Percentiles rank a stretch among this genome's conserved stretches.
phyloP scores from a whole-genome alignment of 37 sponge, comb jelly and placozoan species.

The Oscarella lobularis region DNA sequence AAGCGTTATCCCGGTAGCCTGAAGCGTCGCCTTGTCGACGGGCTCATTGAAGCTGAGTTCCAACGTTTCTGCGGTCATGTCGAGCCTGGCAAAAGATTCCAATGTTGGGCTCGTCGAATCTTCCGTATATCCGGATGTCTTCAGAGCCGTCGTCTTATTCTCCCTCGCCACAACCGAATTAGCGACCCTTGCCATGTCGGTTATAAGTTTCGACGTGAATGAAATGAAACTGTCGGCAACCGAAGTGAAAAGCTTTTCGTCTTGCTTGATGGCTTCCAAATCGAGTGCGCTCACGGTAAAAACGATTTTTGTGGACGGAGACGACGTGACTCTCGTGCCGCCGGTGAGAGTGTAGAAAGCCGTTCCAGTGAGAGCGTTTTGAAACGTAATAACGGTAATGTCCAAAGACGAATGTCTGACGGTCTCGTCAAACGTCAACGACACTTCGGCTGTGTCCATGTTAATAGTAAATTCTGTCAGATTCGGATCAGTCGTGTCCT shows the following conservation, averaged over 20 bases:
- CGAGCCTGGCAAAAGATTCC: background rate
- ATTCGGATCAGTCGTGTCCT: conserved; percentile 34
- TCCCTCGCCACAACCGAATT: background rate
- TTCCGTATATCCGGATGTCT: background rate
- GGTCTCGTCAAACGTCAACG: conserved; percentile 73
- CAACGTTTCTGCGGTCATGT: conserved; percentile 4
- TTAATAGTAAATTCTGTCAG: conserved; percentile 19
- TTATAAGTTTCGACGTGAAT: conserved; percentile 48
- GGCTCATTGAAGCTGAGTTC: background rate
- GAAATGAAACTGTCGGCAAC: conserved; percentile 41
- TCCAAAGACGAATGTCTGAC: conserved; percentile 37
- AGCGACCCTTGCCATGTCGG: conserved; percentile 31
- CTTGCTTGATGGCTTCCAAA: conserved; percentile 37
- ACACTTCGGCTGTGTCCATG: conserved; percentile 6
- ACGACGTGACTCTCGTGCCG: background rate
- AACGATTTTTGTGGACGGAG: background rate
- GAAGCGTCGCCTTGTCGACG: background rate
- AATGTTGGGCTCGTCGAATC: conserved; percentile 6
- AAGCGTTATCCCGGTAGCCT: background rate
- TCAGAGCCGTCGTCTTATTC: conserved; percentile 7
- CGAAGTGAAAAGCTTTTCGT: conserved; percentile 30
- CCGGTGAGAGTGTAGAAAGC: background rate
- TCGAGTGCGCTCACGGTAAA: conserved; percentile 9
- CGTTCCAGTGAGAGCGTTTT: background rate
- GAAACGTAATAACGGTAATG: background rate